phyloP scores from a whole-genome alignment of 2,888 invertebrate genomes.

The Conomelus anceps region DNA sequence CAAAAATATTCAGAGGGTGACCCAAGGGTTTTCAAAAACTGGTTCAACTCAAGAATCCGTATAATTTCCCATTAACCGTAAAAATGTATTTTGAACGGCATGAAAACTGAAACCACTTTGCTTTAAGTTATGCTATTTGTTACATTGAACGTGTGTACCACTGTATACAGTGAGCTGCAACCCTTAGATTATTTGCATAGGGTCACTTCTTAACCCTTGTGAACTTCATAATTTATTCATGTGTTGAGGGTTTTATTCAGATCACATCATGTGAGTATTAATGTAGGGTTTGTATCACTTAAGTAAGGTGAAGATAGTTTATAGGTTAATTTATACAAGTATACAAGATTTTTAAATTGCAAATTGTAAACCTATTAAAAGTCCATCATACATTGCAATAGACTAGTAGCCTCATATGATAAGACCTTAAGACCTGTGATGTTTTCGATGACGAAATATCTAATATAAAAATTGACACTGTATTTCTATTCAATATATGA shows the following conservation, averaged over 20 bases:
- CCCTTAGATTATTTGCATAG: background rate
- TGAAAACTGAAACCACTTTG: background rate
- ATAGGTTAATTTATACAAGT: background rate
- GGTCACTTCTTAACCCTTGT: background rate
- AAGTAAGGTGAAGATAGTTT: background rate
- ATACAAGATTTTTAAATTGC: too few species aligned
- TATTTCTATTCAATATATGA: too few species aligned
- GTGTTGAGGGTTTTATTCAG: too few species aligned
- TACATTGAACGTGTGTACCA: background rate
- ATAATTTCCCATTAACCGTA: background rate
- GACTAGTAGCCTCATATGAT: too few species aligned
- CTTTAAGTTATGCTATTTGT: background rate
- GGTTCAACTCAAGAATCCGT: background rate
- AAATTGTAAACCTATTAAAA: too few species aligned
- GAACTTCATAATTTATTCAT: background rate
- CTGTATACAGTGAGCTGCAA: background rate
- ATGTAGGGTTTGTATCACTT: background rate
- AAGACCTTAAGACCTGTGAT: too few species aligned
- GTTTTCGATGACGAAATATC: too few species aligned
- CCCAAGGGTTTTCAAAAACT: background rate
- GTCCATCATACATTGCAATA: too few species aligned
- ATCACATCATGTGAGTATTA: background rate
- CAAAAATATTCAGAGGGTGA: background rate
- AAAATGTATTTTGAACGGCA: background rate
- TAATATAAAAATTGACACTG: too few species aligned